Evolutionary conservation across 2,797 vertebrate species (phyloP).

Genomic region (Mus minutoides): DNA sequence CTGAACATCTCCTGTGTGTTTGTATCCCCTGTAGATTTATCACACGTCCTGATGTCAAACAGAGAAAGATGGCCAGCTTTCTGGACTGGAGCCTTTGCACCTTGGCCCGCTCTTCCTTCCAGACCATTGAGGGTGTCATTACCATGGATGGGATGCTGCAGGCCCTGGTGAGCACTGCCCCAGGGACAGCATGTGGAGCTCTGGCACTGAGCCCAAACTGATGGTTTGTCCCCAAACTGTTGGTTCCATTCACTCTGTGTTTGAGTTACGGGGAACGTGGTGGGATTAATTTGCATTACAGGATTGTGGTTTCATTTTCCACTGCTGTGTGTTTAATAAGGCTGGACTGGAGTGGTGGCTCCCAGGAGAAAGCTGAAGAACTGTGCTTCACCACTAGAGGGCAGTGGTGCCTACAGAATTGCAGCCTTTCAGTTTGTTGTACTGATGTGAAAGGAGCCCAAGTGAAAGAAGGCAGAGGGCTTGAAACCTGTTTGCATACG

Average conservation of each 20-base stretch:
- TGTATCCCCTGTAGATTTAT: conserved; percentile 91
- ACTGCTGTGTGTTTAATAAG: background rate
- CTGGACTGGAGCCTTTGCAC: conserved; percentile 94
- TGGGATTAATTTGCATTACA: background rate
- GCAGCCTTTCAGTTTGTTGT: background rate
- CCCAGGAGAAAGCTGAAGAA: background rate
- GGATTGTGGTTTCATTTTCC: background rate
- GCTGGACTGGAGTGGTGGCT: background rate
- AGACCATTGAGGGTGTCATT: conserved; percentile 89
- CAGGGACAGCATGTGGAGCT: background rate
- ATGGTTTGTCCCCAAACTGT: background rate
- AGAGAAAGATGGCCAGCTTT: conserved; percentile 93
- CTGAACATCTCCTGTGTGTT: background rate
- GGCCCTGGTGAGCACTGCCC: conserved; percentile 91
- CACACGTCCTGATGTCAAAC: conserved; percentile 95
- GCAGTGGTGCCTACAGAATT: background rate
- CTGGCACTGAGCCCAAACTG: background rate
- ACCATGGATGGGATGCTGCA: conserved; percentile 94
- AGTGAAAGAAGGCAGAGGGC: background rate
- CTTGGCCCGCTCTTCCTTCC: conserved; percentile 89
- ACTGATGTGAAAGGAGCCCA: background rate
- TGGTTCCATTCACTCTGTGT: background rate
- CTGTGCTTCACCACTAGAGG: conserved; percentile 50
- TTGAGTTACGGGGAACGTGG: background rate
- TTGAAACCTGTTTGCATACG: background rate